Evolutionary conservation across 53 echinoderm and acorn worm species (phyloP), one percentile per base, ranked within the genome.

Genomic region (Hippasteria phrygiana): DNA sequence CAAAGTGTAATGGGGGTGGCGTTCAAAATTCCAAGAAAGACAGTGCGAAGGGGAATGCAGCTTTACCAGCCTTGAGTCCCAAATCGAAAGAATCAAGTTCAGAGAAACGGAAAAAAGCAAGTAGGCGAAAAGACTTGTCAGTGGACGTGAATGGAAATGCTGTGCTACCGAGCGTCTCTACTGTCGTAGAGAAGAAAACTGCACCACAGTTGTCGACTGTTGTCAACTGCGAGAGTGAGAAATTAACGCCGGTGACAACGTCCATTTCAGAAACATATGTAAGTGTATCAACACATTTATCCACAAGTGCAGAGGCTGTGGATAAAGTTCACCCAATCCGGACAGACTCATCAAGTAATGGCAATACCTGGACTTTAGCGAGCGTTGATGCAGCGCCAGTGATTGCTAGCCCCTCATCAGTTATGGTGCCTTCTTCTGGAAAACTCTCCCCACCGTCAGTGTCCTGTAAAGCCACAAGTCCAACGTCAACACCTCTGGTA

Each of bases 91-190:
- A 85, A 34, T 85, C 85, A 11, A 46, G 70, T 37, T 70, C 71
- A 26, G 85, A 85, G 43, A 69, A 51, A 37, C 46, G 85, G 54
- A 85, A 69, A 22, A 85, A 85, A 85, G 70, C 51, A 16, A 71
- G 53, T 71, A 85, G 71, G 54, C 43, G 70, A 10, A 85, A 85
- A 37, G 85, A 85, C 70, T 18, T 85, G 45, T 69, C 85, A 4
- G 55, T 85, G 69, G 85, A 85, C 22, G 85, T 85, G 85, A 85
- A 85, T 37, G 85, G 85, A 50, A 85, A 85, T 24, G 85, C 85
- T 27, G 85, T 85, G 36, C 85, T 85, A 9, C 33, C 47, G 11
- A 71, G 50, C 34, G 33, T 69, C 29, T 46, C 85, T 24, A 5
- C 43, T n/a, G 27, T 43, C 10, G 83, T 40, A 4, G 85, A 85